Conservation (phyloP, 2,888 invertebrate genomes). For the Heliconius hortense region DNA sequence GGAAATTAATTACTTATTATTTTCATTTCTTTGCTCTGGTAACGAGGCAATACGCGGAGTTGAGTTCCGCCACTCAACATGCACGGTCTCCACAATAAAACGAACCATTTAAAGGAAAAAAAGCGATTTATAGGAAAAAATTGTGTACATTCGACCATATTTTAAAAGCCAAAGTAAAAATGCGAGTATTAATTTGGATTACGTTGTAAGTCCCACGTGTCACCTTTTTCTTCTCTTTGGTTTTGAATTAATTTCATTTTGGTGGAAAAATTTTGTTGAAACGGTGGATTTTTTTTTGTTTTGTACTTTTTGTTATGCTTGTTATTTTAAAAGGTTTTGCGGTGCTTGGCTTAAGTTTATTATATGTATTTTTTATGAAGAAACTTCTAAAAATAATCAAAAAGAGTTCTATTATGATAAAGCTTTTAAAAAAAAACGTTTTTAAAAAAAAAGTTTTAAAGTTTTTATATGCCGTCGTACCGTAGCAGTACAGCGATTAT, state of each 20-base stretch:
- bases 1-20: too few relatives aligned
- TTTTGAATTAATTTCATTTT: slow-evolving; percentile 38
- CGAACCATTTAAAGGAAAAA: neutral
- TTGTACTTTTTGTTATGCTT: neutral
- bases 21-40: too few relatives aligned
- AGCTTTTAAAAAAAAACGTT: too few relatives aligned
- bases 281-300: slow-evolving; percentile 3
- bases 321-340: slow-evolving; percentile 16
- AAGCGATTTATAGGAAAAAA: neutral
- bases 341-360: neutral
- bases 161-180: slow-evolving; percentile 27
- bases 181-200: slow-evolving; percentile 41
- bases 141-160: slow-evolving; percentile 1
- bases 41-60: too few relatives aligned
- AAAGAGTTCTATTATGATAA: neutral
- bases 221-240: slow-evolving; percentile 35
- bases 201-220: slow-evolving; percentile 37
- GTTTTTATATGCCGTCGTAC: too few relatives aligned
- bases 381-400: neutral
- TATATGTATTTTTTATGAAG: neutral
- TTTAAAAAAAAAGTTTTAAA: too few relatives aligned
- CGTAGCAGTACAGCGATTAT: too few relatives aligned
- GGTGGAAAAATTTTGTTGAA: slow-evolving; percentile 21
- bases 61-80: too few relatives aligned
- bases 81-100: neutral